Evolutionary conservation across 2,797 vertebrate genomes (phyloP), one percentile per base, ranked within the genome.

Genomic region (Danio tinwini): DNA sequence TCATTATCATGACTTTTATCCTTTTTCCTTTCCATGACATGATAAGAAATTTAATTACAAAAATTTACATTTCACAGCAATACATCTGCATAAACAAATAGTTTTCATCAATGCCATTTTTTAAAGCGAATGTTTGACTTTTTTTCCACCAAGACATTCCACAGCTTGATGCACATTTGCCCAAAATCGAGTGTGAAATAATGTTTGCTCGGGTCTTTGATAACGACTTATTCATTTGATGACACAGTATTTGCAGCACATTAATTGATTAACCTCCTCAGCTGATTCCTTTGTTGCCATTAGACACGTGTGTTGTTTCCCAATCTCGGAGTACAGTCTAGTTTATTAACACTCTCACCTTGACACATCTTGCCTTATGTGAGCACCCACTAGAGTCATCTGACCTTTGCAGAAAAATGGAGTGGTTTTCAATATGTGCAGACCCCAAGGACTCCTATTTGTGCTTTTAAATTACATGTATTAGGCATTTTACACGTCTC

Each of bases 401-500:
- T 84, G 85, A 86, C 85, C 81, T 86, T 86, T 86, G 39, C 19
- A 47, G 74, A 82, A 78, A 76, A 82, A 84, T 84, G 49, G 74
- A 84, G 59, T 81, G 64, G 49, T 81, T 76, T 86, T 76, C 70
- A 86, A 82, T 84, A 82, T 84, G 85, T 76, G 65, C 50, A 78
- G 81, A 81, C 77, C 74, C 65, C 55, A 64, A 84, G 78, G 64
- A 82, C 69, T 84, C 59, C 45, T 81, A 76, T 77, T 84, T 84
- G 74, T 71, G 82, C 78, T 82, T 72, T 80, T 65, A 81, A 84
- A 86, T 84, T 21, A 84, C 77, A 82, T 56, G 61, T 76, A 84
- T 86, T 86, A 84, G 80, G 74, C 76, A 84, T 84, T 84, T 84
- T 84, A 81, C 74, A 78, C 81, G 81, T 81, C 80, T 86, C 49